Conservation (phyloP, 2,888 invertebrate genomes). For the Drosophila nigricruria region DNA sequence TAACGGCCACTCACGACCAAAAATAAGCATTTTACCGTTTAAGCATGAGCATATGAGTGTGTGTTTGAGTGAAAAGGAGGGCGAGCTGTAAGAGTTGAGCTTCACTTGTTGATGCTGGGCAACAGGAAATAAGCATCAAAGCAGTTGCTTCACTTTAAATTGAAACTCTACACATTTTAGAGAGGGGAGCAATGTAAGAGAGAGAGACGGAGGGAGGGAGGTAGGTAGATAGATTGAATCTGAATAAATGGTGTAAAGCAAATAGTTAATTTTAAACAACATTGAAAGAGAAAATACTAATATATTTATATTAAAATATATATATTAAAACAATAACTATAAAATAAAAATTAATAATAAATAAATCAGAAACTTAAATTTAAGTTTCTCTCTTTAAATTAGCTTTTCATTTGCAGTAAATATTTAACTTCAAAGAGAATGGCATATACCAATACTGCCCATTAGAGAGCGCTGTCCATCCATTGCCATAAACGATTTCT, state of each 20-base stretch:
- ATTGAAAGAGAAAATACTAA: not conserved
- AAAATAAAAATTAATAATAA: not conserved
- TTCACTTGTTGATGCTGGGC: constrained; percentile 54
- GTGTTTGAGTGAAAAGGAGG: constrained; percentile 1
- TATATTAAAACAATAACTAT: not conserved
- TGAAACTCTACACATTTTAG: not conserved
- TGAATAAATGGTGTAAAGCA: not conserved
- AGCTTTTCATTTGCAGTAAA: not conserved
- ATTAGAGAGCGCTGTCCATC: not conserved
- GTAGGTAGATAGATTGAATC: not conserved
- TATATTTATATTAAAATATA: no score
- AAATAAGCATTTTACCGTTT: constrained; percentile 49
- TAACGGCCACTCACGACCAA: constrained; percentile 33
- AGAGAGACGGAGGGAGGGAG: not conserved
- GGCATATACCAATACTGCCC: not conserved
- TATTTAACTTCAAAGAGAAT: not conserved
- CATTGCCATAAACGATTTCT: constrained; percentile 45
- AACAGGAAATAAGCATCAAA: constrained; percentile 39
- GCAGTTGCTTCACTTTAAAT: constrained; percentile 37
- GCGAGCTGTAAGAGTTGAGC: constrained; percentile 15
- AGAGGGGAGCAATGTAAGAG: not conserved
- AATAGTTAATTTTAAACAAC: not conserved
- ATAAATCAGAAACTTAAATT: not conserved
- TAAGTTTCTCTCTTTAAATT: not conserved
- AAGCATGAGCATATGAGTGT: constrained; percentile 4